These are phyloP conservation scores for Listronotus oregonensis DNA, from an alignment of 1,140 invertebrate species.

Conservation along the genomic window DNA sequence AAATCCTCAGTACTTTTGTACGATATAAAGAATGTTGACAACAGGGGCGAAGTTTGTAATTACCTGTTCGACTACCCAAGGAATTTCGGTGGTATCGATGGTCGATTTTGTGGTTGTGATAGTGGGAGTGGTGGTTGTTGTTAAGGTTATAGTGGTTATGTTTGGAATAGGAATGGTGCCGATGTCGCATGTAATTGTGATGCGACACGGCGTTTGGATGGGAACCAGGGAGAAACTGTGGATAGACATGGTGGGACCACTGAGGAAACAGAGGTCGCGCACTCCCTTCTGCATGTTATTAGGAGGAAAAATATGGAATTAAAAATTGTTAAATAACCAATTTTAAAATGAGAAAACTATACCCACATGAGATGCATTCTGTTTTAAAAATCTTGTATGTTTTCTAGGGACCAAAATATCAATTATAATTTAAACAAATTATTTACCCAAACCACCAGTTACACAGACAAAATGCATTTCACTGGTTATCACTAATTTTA, in stretches of 20 bases:
- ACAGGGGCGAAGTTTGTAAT: constrained; percentile 21
- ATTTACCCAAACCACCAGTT: too few species aligned
- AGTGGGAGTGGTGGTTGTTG: constrained; percentile 62
- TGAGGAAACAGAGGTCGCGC: constrained; percentile 82
- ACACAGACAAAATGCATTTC: too few species aligned
- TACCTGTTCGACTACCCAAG: constrained; percentile 69
- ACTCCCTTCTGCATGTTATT: constrained; percentile 51
- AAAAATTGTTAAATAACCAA: constrained; percentile 3
- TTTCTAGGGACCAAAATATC: too few species aligned
- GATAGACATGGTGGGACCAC: constrained; percentile 91
- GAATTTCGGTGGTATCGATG: constrained; percentile 66
- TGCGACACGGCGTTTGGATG: constrained; percentile 73
- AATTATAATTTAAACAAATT: too few species aligned
- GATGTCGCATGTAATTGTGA: constrained; percentile 62
- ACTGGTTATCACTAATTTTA: too few species aligned
- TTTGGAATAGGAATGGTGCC: constrained; percentile 62
- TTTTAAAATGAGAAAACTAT: neutral
- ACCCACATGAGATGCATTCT: neutral
- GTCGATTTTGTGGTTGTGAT: constrained; percentile 57
- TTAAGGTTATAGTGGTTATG: constrained; percentile 56
- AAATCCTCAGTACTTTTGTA: neutral
- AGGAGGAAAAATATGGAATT: constrained; percentile 36
- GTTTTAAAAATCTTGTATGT: neutral
- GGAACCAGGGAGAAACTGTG: constrained; percentile 86
- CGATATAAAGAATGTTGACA: constrained; percentile 6